Conservation (phyloP, 2,113 vertebrate species). For the Crotalus horridus region DNA sequence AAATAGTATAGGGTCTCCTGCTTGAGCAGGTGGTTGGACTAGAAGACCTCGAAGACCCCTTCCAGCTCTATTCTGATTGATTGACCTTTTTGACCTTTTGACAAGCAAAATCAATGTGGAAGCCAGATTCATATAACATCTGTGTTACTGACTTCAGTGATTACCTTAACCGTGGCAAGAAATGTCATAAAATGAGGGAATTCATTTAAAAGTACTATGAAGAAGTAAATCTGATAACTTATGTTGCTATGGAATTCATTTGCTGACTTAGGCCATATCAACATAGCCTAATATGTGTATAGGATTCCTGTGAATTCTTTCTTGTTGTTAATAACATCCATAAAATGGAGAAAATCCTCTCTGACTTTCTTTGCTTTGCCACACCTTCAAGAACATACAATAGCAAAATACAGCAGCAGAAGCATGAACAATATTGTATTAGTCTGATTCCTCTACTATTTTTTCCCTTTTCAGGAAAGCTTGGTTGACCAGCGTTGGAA, state of each 20-base stretch:
- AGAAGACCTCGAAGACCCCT: too few species aligned
- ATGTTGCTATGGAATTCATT: background rate
- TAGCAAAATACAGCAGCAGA: background rate
- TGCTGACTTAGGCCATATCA: background rate
- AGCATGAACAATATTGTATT: background rate
- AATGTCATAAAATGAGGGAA: background rate
- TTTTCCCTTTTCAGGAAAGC: constrained; percentile 74
- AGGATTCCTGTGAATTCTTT: background rate
- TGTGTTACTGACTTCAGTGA: too few species aligned
- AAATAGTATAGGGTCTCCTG: too few species aligned
- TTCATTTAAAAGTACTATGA: background rate
- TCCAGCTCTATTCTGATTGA: too few species aligned
- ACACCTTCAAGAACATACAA: background rate
- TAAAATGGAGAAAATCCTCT: background rate
- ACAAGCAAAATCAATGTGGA: too few species aligned
- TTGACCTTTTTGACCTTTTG: background rate
- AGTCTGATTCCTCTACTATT: constrained; percentile 19
- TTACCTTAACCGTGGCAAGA: background rate
- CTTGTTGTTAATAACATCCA: background rate
- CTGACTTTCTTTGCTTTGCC: background rate
- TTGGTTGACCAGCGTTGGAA: constrained; percentile 84
- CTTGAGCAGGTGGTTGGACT: too few species aligned
- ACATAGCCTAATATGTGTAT: background rate
- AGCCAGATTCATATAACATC: too few species aligned
- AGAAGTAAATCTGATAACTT: background rate